Evolutionary conservation across 2,888 invertebrate genomes (phyloP).

Genomic region (Oscheius sp.): DNA sequence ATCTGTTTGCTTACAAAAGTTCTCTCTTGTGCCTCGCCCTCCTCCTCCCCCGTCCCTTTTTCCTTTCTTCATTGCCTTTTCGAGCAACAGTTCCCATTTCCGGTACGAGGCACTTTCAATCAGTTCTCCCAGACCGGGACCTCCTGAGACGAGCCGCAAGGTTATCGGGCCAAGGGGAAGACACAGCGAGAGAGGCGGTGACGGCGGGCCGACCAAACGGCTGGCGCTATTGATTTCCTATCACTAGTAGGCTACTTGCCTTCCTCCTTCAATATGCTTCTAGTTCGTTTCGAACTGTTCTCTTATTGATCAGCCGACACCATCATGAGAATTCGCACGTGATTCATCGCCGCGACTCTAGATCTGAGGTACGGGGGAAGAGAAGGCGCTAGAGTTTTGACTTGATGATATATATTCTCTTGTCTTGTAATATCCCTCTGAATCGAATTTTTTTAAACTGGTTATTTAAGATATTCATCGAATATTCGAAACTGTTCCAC

Average conservation of each 20-base stretch:
- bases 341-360: slow-evolving; percentile 10
- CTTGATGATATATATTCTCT: neutral
- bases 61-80: neutral
- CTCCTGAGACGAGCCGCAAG: slow-evolving; percentile 34
- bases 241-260: slow-evolving; percentile 35
- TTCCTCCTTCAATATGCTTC: slow-evolving; percentile 13
- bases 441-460: too few species aligned
- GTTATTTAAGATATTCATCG: too few species aligned
- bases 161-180: slow-evolving; percentile 22
- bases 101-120: neutral
- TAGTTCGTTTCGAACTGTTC: neutral
- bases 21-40: slow-evolving; percentile 4
- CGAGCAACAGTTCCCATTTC: slow-evolving; percentile 3
- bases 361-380: neutral
- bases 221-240: slow-evolving; percentile 38
- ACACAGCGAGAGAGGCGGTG: neutral
- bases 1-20: slow-evolving; percentile 32
- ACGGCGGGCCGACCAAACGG: slow-evolving; percentile 30
- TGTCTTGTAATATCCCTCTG: too few species aligned
- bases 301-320: slow-evolving; percentile 13
- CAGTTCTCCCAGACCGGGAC: neutral
- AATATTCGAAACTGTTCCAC: too few species aligned
- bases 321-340: slow-evolving; percentile 26
- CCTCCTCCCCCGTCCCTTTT: slow-evolving; percentile 15
- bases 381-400: neutral